Percentiles rank a stretch among this genome's conserved stretches.
Conservation (phyloP, 2,797 vertebrate species). For the Cercopithecus hamlyni region DNA sequence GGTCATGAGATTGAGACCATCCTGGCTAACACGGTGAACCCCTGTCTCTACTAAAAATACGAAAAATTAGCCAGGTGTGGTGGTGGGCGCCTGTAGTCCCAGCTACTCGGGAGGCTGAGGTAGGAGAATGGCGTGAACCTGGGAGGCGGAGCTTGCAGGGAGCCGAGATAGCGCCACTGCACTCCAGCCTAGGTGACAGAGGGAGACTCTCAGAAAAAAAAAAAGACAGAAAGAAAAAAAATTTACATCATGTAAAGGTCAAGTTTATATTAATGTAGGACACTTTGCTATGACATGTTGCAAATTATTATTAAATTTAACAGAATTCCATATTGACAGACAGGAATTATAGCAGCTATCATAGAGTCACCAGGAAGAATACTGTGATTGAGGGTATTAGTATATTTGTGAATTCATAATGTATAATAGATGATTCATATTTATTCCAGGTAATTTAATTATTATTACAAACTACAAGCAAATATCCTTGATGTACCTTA, state of each 20-base stretch:
- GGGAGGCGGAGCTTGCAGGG: no score
- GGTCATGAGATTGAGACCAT: no score
- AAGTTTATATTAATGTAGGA: not conserved
- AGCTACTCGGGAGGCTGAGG: no score
- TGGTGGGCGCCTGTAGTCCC: no score
- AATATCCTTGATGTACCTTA: not conserved
- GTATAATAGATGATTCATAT: not conserved
- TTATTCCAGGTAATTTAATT: not conserved
- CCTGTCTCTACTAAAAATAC: no score
- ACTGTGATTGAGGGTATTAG: not conserved
- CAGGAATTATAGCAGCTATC: not conserved
- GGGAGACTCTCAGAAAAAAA: no score
- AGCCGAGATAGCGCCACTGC: no score
- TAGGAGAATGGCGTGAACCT: no score
- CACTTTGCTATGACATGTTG: not conserved
- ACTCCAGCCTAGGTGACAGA: no score
- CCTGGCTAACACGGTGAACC: no score
- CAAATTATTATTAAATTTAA: not conserved
- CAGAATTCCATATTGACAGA: not conserved
- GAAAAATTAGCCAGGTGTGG: no score
- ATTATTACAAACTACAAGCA: not conserved
- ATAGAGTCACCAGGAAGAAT: not conserved
- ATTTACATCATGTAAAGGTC: slow-evolving; percentile 29
- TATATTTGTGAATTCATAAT: not conserved
- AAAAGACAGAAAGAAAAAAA: no score